Base-by-base conservation (phyloP, 2,113 vertebrate genomes). In the Melierax canorus region DNA sequence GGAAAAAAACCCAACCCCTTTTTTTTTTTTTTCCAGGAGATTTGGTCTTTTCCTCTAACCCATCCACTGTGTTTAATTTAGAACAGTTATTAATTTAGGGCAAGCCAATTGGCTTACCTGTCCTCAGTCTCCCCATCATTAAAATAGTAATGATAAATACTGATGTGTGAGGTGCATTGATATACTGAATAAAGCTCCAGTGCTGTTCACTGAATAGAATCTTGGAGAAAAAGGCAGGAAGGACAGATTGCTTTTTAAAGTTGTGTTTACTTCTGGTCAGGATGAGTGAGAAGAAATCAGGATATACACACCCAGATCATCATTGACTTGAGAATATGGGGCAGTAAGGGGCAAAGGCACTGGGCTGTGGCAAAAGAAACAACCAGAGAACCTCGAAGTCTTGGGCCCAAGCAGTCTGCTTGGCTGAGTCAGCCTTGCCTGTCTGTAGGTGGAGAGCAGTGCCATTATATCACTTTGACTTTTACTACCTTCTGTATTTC, bases 21-120 rank as follows among this genome's bases (percentile, higher is more conserved):
- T 20, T 10, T 20, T 46, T 45, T 34, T 80, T 45, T 64, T 36
- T 7, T 23, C 26, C 53, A 59, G 24, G 36, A 90, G 34, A 64
- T 78, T 86, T 71, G 3, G 12, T 91, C 21, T 87, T 89, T 92
- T 86, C 24, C 48, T 92, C 80, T 68, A 78, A 85, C 23, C 24
- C 10, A 55, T 94, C 19, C 63, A 80, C 45, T 48, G 8, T 67
- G 10, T 45, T 91, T 93, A 56, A 93, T 87, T 93, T 94, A 87
- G 13, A 93, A 41, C 11, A n/a, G 13, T 74, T 56, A 27, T 86
- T 91, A 68, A 22, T 63, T 85, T 82, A 58, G 24, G 27, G 21
- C n/a, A 60, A 91, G n/a, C 53, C 64, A 73, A 60, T 94, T 94
- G 86, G 59, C 66, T 91, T 84, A 71, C 91, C 69, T 97, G 68